Evolutionary conservation across 2,113 vertebrate genomes (phyloP), one percentile per base, ranked within the genome.

Genomic region (Camarhynchus parvulus): DNA sequence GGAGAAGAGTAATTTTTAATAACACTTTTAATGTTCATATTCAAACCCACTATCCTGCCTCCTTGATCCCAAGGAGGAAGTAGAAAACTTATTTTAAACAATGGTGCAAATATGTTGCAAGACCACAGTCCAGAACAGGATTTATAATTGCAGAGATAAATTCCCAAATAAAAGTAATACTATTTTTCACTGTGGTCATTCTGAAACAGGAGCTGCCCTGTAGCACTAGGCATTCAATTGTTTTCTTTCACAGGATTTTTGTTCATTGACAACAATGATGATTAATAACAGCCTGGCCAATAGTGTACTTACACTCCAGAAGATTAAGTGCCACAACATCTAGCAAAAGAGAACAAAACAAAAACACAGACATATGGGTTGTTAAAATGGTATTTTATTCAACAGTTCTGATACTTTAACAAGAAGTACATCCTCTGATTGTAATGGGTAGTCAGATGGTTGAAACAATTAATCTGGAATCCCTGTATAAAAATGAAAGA

Each of bases 381-480:
- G 82, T 92, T 97, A 91, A 94, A 97, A 92, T 83, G 62, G 46
- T 47, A 90, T 87, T 90, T 96, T 68, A 84, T 94, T 94, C 47
- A 91, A 78, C 73, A 79, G 53, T 90, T 95, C 55, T 90, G 68
- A 92, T 78, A 88, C 78, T 87, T 91, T 84, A 92, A 89, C 70
- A 83, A 88, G 78, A 89, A 92, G 56, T 95, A 59, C 41, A 87
- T 89, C 83, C 76, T 95, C 85, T 91, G 62, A 97, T 96, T 93
- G 84, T 85, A 95, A 92, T 70, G 72, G 70, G 62, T 95, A 95
- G 74, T 78, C 66, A 95, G 92, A 92, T 83, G 83, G 92, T 91
- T 94, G 89, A 87, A 93, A 97, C 92, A 92, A 96, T 96, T 97
- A 94, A 96, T 95, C 94, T 94, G 77, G 35, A 64, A 93, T 97